Conservation (phyloP, 2,113 vertebrate species). For the Sisor rabdophorus region DNA sequence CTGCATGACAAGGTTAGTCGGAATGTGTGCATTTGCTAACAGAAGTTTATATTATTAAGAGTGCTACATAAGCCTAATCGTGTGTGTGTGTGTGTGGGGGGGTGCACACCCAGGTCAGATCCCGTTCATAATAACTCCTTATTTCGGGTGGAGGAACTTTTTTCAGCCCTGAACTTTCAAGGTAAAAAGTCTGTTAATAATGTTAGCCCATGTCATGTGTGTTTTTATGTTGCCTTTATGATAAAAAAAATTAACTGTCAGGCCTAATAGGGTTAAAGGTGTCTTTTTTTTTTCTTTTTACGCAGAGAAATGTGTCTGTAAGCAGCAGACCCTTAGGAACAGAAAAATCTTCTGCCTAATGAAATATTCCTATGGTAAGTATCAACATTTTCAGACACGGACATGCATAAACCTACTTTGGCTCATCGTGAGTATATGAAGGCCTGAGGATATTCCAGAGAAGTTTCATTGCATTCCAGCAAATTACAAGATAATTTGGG, state of each 20-base stretch:
- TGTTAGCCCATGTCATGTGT: constrained; percentile 15
- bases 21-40: neutral
- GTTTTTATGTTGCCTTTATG: constrained; percentile 23
- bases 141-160: constrained; percentile 87
- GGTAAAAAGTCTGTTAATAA: constrained; percentile 67
- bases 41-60: neutral
- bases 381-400: neutral
- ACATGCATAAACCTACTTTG: neutral
- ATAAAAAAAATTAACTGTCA: constrained; percentile 17
- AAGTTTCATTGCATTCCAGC: neutral
- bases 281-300: constrained; percentile 42
- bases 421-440: neutral
- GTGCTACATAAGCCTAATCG: neutral
- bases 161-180: constrained; percentile 90
- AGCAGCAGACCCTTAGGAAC: constrained; percentile 86
- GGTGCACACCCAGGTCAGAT: constrained; percentile 66
- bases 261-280: constrained; percentile 44
- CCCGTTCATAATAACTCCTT: constrained; percentile 73
- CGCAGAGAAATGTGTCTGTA: constrained; percentile 95
- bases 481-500: neutral
- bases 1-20: constrained; percentile 79
- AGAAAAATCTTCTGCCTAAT: constrained; percentile 88
- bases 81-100: constrained; percentile 1
- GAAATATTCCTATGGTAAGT: constrained; percentile 93
- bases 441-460: neutral